Evolutionary conservation across 2,888 invertebrate species (phyloP).

Genomic region (Gryllus longicercus): DNA sequence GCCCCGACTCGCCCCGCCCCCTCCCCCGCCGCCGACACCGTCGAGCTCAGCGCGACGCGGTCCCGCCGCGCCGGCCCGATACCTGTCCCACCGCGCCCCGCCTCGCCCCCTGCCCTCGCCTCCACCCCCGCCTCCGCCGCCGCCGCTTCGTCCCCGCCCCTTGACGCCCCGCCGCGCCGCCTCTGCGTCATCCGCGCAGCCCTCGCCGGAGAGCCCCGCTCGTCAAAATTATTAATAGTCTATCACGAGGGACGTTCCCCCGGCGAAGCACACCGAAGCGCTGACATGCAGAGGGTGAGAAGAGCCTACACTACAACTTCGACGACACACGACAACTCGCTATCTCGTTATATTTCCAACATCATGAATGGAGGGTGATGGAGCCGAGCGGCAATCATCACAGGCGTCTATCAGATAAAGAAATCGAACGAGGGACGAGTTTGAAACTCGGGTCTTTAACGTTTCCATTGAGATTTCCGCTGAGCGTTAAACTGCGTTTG

Average conservation of each 20-base stretch:
- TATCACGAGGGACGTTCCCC: neutral
- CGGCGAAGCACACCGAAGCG: neutral
- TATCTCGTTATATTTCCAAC: too few relatives aligned
- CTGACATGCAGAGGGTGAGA: neutral
- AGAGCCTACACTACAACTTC: too few relatives aligned
- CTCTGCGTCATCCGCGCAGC: neutral
- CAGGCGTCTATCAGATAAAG: too few relatives aligned
- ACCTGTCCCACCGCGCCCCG: neutral
- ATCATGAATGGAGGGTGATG: too few relatives aligned
- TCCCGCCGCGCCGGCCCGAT: neutral
- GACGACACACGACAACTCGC: too few relatives aligned
- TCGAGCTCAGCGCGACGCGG: neutral
- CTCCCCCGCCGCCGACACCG: neutral
- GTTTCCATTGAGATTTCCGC: too few relatives aligned
- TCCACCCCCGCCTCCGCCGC: neutral
- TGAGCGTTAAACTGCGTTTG: too few relatives aligned
- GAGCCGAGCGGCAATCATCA: too few relatives aligned
- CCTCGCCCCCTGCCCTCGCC: neutral
- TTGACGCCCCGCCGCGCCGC: constrained; percentile 1
- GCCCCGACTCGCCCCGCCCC: neutral
- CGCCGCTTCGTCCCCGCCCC: neutral
- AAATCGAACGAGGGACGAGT: neutral
- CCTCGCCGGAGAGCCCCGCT: neutral
- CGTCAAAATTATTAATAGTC: constrained; percentile 8
- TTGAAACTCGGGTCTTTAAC: neutral